phyloP scores from a whole-genome alignment of 1,140 invertebrate species.

The Pomacea maculata region DNA sequence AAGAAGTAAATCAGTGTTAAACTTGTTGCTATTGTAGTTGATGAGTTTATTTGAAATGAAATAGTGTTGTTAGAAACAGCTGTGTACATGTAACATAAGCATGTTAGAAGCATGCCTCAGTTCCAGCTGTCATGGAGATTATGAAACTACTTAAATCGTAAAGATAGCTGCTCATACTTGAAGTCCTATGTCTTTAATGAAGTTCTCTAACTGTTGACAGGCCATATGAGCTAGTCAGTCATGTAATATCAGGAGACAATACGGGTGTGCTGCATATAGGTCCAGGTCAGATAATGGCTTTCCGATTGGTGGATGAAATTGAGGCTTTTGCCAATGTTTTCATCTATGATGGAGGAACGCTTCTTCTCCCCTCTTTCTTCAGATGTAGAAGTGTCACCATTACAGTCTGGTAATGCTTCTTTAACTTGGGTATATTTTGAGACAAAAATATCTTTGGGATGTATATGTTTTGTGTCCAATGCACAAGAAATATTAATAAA shows the following conservation, averaged over 20 bases:
- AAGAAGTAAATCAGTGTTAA: not conserved
- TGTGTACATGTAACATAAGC: no score
- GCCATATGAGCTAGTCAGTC: constrained; percentile 32
- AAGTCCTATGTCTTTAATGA: no score
- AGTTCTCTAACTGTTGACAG: constrained; percentile 14
- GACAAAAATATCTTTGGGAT: no score
- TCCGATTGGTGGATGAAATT: constrained; percentile 44
- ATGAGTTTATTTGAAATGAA: not conserved
- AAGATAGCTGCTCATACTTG: not conserved
- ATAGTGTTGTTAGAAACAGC: no score
- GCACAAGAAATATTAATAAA: no score
- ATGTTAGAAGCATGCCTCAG: no score
- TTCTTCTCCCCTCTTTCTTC: constrained; percentile 45
- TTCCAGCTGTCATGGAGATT: no score
- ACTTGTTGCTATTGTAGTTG: not conserved
- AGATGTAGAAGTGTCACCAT: constrained; percentile 42
- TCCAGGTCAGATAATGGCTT: constrained; percentile 39
- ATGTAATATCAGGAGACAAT: constrained; percentile 44
- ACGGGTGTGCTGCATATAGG: constrained; percentile 48
- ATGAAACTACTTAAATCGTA: not conserved
- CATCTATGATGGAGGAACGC: constrained; percentile 46
- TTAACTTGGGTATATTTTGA: no score
- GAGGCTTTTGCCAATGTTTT: constrained; percentile 49
- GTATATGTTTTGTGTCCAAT: no score
- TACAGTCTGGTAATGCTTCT: constrained; percentile 36